phyloP scores from a whole-genome alignment of 2,113 vertebrate genomes.

The Xiphophorus hellerii region DNA sequence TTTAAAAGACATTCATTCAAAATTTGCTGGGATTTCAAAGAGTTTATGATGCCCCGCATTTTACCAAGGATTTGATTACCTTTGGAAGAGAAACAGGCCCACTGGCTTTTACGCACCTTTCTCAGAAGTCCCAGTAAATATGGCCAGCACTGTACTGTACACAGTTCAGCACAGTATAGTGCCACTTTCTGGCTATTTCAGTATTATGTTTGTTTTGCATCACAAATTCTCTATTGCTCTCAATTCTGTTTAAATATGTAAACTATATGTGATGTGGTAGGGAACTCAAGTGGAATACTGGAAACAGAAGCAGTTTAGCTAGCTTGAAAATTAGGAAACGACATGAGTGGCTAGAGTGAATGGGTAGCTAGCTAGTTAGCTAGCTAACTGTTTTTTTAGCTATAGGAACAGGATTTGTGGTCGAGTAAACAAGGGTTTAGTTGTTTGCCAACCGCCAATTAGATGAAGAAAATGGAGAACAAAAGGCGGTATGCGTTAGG shows the following conservation, averaged over 20 bases:
- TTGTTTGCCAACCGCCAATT: no score
- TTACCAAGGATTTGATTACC: no score
- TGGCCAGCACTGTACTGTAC: not conserved
- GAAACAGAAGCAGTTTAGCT: not conserved
- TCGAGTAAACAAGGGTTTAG: not conserved
- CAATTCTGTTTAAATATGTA: conserved; percentile 34
- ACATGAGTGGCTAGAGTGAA: not conserved
- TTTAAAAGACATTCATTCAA: no score
- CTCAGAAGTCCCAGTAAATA: not conserved
- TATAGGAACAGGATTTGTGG: not conserved
- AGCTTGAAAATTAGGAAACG: not conserved
- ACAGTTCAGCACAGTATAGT: not conserved
- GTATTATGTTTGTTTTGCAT: conserved; percentile 70
- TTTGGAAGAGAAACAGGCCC: no score
- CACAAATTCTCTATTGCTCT: conserved; percentile 50
- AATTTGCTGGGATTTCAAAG: no score
- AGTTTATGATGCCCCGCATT: no score
- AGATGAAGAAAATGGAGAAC: no score
- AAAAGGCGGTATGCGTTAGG: not conserved
- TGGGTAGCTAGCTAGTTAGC: no score
- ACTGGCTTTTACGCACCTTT: not conserved
- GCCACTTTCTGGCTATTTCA: conserved; percentile 62
- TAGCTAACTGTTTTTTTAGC: not conserved
- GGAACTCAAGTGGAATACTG: not conserved
- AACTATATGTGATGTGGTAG: not conserved